phyloP scores from a whole-genome alignment of 2,113 vertebrate genomes.

The Anarrhichthys ocellatus region DNA sequence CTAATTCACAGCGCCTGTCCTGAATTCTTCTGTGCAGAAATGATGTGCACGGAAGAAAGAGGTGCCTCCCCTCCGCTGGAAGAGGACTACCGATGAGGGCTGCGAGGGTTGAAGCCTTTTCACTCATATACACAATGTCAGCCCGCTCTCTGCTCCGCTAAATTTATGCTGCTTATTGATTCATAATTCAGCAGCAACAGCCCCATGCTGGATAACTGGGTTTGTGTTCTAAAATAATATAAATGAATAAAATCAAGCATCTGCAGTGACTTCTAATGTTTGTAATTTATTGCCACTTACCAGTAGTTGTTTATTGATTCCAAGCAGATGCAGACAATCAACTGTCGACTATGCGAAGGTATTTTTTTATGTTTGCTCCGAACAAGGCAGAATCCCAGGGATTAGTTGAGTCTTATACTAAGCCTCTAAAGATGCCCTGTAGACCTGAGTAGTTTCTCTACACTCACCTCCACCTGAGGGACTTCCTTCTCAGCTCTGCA shows the following conservation, averaged over 20 bases:
- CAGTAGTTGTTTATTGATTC: constrained; percentile 39
- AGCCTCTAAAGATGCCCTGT: constrained; percentile 68
- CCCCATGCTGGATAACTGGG: constrained; percentile 47
- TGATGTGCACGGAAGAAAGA: constrained; percentile 49
- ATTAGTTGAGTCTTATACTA: constrained; percentile 66
- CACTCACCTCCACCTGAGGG: constrained; percentile 63
- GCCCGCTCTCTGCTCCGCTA: constrained; percentile 47
- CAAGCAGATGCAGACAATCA: constrained; percentile 32
- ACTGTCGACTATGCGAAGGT: constrained; percentile 24
- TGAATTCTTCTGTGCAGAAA: constrained; percentile 67
- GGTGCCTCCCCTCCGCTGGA: constrained; percentile 18
- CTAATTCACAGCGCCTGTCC: constrained; percentile 59
- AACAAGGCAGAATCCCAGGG: constrained; percentile 53
- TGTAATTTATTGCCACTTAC: constrained; percentile 22
- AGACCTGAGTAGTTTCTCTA: constrained; percentile 53
- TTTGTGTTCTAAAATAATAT: background rate
- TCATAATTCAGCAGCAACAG: constrained; percentile 53
- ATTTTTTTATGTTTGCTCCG: constrained; percentile 28
- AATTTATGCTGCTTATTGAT: constrained; percentile 67
- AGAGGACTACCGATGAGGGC: constrained; percentile 44
- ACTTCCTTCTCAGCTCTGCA: constrained; percentile 63
- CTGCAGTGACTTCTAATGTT: constrained; percentile 14
- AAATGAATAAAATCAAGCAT: constrained; percentile 42
- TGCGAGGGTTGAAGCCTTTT: constrained; percentile 39
- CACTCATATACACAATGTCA: constrained; percentile 39